Base-by-base conservation (phyloP, 2,797 vertebrate species). In the Philypnodon macrostomus region DNA sequence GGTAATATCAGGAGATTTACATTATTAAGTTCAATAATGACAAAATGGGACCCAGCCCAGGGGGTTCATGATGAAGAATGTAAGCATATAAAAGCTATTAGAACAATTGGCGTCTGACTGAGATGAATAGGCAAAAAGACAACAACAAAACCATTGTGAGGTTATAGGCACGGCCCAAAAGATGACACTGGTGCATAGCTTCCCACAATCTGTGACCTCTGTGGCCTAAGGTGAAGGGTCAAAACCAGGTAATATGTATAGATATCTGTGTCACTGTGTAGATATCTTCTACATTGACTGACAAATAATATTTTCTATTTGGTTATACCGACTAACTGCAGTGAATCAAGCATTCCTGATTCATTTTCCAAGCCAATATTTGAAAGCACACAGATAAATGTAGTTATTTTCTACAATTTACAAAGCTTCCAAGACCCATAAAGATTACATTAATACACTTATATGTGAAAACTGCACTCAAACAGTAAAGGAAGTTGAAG, bases 1-100 rank as follows among this genome's bases (percentile, higher is more conserved):
- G 35, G 39, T 42, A 47, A 73, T 58, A 64, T 67, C 50, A 59
- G 47, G 0, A 34, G 37, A 65, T 67, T 73, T 63, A 58, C 5
- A 56, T 72, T 58, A 71, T 73, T 60, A 52, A 39, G 37, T 48
- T 4, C 1, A 2, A 40, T 31, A 33, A 31, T 35, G 41, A 53
- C 1, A 14, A 64, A 44, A 56, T 17, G 48, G 61, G 24, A n/a
- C 35, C 26, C 21, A n/a, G 41, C 13, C 18, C 32, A 11, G 7
- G 6, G 45, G 14, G 23, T 19, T 53, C 36, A 17, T 11, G 12
- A 46, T 29, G 12, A 59, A 49, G 24, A 66, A 66, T 48, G 29
- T 23, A 51, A 24, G 11, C 1, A 11, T 5, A 63, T 51, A 44
- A 67, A 71, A 48, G 39, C 16, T 47, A 46, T 30, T 15, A 41